These are phyloP conservation scores for Gambusia yucatana DNA, from an alignment of 2,797 vertebrate species.

Conservation along the genomic window DNA sequence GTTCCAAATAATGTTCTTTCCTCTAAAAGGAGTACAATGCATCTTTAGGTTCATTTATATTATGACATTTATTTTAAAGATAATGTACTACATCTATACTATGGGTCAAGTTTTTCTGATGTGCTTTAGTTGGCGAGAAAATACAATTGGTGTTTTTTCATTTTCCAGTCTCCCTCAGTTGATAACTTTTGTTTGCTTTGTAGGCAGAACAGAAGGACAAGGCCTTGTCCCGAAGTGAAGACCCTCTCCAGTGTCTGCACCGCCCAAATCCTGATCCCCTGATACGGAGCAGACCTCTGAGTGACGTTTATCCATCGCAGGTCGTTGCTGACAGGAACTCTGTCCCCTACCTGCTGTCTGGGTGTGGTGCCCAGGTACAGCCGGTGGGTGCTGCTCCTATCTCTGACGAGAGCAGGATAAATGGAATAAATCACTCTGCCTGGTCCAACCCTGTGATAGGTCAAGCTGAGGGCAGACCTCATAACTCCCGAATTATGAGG, in stretches of 20 bases:
- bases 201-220: conserved; percentile 79
- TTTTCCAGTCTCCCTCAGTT: background rate
- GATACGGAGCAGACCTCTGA: conserved; percentile 60
- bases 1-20: background rate
- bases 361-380: conserved; percentile 55
- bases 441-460: conserved; percentile 71
- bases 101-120: background rate
- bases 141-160: background rate
- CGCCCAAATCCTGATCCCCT: conserved; percentile 54
- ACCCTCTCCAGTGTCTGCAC: conserved; percentile 53
- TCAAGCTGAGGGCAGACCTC: conserved; percentile 77
- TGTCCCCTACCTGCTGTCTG: conserved; percentile 61
- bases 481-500: conserved; percentile 87
- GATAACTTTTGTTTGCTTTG: conserved; percentile 49
- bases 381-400: conserved; percentile 49
- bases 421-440: conserved; percentile 55
- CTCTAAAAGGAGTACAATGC: background rate
- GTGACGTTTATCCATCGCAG: conserved; percentile 68
- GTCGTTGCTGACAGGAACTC: conserved; percentile 47
- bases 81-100: background rate
- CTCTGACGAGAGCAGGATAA: conserved; percentile 65
- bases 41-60: background rate
- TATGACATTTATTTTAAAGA: background rate
- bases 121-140: conserved; percentile 8
- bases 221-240: conserved; percentile 75